phyloP scores from a whole-genome alignment of 2,113 vertebrate genomes.

The Bambusicola thoracicus region DNA sequence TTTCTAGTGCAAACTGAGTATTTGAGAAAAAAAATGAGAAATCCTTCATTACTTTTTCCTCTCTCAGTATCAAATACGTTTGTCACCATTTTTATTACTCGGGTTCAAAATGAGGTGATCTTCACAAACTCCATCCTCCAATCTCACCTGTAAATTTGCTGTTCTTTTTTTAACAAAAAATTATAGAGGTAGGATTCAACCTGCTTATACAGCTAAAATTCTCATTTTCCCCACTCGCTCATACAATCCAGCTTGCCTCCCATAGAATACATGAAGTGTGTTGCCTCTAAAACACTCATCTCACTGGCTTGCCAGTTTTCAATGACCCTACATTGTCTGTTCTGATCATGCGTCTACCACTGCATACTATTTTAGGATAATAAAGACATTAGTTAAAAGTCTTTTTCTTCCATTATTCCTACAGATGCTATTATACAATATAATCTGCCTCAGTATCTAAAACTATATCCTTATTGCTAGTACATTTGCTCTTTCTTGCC shows the following conservation, averaged over 20 bases:
- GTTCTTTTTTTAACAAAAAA: background rate
- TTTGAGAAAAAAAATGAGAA: conserved; percentile 8
- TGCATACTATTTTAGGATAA: background rate
- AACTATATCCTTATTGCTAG: background rate
- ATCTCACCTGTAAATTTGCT: background rate
- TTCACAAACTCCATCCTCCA: background rate
- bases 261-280: background rate
- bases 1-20: background rate
- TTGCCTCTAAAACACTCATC: background rate
- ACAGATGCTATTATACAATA: background rate
- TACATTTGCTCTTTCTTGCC: background rate
- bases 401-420: background rate
- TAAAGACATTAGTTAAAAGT: background rate
- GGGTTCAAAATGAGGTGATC: background rate
- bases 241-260: background rate
- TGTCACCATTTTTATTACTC: background rate
- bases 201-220: background rate
- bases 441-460: background rate
- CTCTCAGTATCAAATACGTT: background rate
- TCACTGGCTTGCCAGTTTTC: background rate
- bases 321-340: background rate
- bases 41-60: background rate
- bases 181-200: background rate
- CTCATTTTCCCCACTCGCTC: background rate
- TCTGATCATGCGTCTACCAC: background rate